These are phyloP conservation scores for Tachina grossa DNA, from an alignment of 2,888 invertebrate genomes.

Conservation along the genomic window DNA sequence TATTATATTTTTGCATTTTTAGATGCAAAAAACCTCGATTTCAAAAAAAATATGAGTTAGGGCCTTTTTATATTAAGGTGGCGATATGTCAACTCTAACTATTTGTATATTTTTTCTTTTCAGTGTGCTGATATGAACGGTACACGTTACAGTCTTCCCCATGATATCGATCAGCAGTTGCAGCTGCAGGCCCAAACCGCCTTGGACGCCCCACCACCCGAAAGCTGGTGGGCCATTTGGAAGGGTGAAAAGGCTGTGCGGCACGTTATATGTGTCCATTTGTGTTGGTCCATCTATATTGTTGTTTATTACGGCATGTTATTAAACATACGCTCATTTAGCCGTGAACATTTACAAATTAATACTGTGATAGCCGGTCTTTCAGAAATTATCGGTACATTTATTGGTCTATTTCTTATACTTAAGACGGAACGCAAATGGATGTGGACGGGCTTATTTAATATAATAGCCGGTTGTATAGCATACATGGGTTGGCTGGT, in stretches of 20 bases:
- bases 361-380: constrained; percentile 83
- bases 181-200: constrained; percentile 81
- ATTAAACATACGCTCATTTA: constrained; percentile 83
- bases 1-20: too few species aligned
- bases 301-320: constrained; percentile 83
- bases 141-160: constrained; percentile 80
- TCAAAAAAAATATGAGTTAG: too few species aligned
- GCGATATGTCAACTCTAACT: not conserved
- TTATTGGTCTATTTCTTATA: constrained; percentile 81
- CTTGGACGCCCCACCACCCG: constrained; percentile 81
- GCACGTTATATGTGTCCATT: constrained; percentile 81
- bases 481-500: constrained; percentile 82
- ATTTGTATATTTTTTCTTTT: constrained; percentile 71
- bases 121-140: constrained; percentile 82
- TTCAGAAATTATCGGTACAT: constrained; percentile 82
- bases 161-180: constrained; percentile 82
- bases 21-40: too few species aligned
- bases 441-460: constrained; percentile 82
- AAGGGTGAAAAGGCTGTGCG: constrained; percentile 80
- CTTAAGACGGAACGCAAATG: constrained; percentile 81
- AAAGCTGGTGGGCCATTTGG: constrained; percentile 82
- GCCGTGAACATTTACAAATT: constrained; percentile 82
- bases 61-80: too few species aligned
- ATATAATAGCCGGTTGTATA: constrained; percentile 80
- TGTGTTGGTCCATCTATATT: constrained; percentile 82